These are phyloP conservation scores for Meghimatium bilineatum DNA, from an alignment of 2,888 invertebrate species.

Conservation along the genomic window DNA sequence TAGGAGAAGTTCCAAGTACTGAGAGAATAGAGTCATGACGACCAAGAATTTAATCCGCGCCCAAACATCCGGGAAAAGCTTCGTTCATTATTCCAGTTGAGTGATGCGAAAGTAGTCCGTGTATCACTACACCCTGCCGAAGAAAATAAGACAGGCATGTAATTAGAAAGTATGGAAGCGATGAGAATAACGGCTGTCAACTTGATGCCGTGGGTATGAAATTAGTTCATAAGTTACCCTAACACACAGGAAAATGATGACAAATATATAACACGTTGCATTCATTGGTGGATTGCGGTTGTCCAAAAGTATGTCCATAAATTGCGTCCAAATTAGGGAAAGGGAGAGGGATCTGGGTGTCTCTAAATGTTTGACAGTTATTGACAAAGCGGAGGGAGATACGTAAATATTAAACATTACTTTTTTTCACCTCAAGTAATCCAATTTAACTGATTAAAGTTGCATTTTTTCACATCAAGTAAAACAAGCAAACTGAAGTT, in stretches of 20 bases:
- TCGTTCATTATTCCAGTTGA: slow-evolving; percentile 35
- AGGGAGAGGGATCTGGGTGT: too few species aligned
- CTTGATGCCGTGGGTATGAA: neutral
- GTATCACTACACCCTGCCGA: slow-evolving; percentile 23
- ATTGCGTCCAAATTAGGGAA: too few species aligned
- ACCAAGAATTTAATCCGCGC: slow-evolving; percentile 16
- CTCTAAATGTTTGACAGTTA: too few species aligned
- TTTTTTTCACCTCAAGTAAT: too few species aligned
- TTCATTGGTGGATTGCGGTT: too few species aligned
- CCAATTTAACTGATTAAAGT: too few species aligned
- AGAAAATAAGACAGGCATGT: slow-evolving; percentile 12
- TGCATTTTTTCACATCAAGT: too few species aligned
- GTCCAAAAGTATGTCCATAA: too few species aligned
- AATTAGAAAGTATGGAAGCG: slow-evolving; percentile 20
- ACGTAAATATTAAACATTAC: too few species aligned
- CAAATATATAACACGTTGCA: neutral
- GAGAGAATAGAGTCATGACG: slow-evolving; percentile 14
- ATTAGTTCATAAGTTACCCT: neutral
- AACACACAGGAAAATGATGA: neutral
- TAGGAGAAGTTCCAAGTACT: slow-evolving; percentile 9
- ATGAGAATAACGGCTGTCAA: neutral
- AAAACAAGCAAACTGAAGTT: too few species aligned
- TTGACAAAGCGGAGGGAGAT: too few species aligned
- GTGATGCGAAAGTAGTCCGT: slow-evolving; percentile 22
- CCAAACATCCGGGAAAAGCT: slow-evolving; percentile 22